Evolutionary conservation across 2,797 vertebrate genomes (phyloP), one percentile per base, ranked within the genome.

Genomic region (Spinus olivaceus): DNA sequence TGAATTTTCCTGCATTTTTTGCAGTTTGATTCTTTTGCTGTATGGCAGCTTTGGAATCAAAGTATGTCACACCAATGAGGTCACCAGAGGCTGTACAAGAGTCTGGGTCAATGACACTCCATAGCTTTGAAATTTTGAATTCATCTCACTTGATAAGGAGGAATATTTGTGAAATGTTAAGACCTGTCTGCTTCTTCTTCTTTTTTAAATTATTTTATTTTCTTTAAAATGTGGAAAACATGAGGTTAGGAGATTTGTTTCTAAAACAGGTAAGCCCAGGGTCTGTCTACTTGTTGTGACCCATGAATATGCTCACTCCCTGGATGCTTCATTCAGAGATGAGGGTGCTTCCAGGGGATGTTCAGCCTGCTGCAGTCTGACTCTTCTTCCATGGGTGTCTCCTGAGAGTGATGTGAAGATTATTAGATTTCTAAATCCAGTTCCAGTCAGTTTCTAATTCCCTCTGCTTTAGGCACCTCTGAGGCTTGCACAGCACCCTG

Each of bases 221-320:
- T 7, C 37, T 44, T 24, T 25, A 23, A 1, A 9, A 8, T 41
- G 4, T 64, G 66, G 19, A 76, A 53, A 51, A 24, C 14, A 23
- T 21, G 25, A 33, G 4, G 7, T 57, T 72, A 59, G 59, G 56
- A 50, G 18, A 8, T 39, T 63, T 66, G 3, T 44, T 66, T 60
- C 17, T 56, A 60, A 57, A 59, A 17, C 11, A 70, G 25, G 27
- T 10, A 12, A 74, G 14, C 11, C 42, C 25, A 35, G 35, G 8
- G 18, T 14, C 9, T 54, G 10, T 42, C 17, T 7, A 7, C 13
- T 50, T 73, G 9, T 35, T 42, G 24, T 74, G 49, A 30, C 6
- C 15, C 8, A 5, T 12, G 14, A 1, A 0, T 19, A 3, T 32
- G 19, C 6, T 30, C 44, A 25, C 0, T 76, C n/a, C 32, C 17